These are phyloP conservation scores for Hipposideros larvatus DNA, from an alignment of 2,797 vertebrate genomes.

Conservation along the genomic window DNA sequence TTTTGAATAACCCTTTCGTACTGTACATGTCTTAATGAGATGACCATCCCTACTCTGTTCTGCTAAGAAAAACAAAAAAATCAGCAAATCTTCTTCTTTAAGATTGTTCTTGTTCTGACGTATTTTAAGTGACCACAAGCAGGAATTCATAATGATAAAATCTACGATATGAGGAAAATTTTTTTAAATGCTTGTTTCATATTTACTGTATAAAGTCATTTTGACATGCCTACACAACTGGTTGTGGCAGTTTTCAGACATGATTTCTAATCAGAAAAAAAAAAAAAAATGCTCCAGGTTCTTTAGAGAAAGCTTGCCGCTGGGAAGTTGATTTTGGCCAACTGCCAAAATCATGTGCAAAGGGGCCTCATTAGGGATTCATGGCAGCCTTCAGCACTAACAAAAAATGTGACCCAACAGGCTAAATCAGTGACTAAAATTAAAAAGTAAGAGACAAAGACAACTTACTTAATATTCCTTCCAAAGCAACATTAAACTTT, in stretches of 20 bases:
- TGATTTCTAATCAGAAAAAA: slow-evolving; percentile 87
- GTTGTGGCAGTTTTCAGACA: slow-evolving; percentile 90
- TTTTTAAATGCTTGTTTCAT: slow-evolving; percentile 79
- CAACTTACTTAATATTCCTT: slow-evolving; percentile 92
- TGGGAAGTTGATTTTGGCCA: slow-evolving; percentile 93
- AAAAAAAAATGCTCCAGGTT: slow-evolving; percentile 90
- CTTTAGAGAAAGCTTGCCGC: slow-evolving; percentile 90
- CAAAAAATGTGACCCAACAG: slow-evolving; percentile 92
- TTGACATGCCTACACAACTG: slow-evolving; percentile 89
- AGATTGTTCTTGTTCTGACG: slow-evolving; percentile 71
- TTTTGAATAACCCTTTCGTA: slow-evolving; percentile 77
- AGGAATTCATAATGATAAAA: slow-evolving; percentile 84
- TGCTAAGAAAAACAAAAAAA: slow-evolving; percentile 81
- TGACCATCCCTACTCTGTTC: slow-evolving; percentile 80
- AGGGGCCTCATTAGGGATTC: slow-evolving; percentile 93
- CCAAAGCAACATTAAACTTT: slow-evolving; percentile 89
- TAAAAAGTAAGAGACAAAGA: slow-evolving; percentile 91
- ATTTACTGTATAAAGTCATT: slow-evolving; percentile 91
- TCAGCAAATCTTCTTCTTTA: slow-evolving; percentile 77
- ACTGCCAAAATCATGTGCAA: slow-evolving; percentile 90
- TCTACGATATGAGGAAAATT: slow-evolving; percentile 75
- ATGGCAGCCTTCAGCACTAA: slow-evolving; percentile 92
- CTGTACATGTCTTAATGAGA: slow-evolving; percentile 76
- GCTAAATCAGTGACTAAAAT: slow-evolving; percentile 91
- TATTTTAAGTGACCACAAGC: slow-evolving; percentile 79